Evolutionary conservation across 1,140 invertebrate species (phyloP).

Genomic region (honey bee (Apis mellifera)): DNA sequence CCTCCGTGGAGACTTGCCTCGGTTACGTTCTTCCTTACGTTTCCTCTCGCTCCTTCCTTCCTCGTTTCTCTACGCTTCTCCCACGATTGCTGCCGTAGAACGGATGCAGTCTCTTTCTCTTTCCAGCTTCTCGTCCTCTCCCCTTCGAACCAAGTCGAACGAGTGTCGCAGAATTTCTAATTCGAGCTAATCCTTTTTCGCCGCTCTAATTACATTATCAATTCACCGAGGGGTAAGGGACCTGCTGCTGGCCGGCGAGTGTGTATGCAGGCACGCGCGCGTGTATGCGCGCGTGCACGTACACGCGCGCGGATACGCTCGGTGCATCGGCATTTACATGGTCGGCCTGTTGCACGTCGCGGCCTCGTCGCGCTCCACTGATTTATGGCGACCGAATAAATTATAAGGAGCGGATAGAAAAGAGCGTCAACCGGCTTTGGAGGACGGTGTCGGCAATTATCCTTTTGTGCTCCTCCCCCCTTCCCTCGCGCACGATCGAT

Average conservation of each 20-base stretch:
- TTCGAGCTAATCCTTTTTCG: slow-evolving; percentile 76
- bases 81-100: neutral
- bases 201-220: slow-evolving; percentile 75
- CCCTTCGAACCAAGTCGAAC: neutral
- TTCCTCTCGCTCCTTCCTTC: slow-evolving; percentile 3
- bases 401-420: slow-evolving; percentile 66
- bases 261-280: slow-evolving; percentile 26
- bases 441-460: slow-evolving; percentile 44
- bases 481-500: slow-evolving; percentile 20
- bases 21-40: slow-evolving; percentile 58
- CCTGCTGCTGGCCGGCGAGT: slow-evolving; percentile 3
- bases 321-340: slow-evolving; percentile 56
- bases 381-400: slow-evolving; percentile 66
- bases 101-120: neutral
- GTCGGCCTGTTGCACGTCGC: slow-evolving; percentile 54
- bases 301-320: slow-evolving; percentile 45
- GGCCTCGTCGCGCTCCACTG: slow-evolving; percentile 50
- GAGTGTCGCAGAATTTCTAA: slow-evolving; percentile 70
- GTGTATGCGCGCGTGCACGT: slow-evolving; percentile 32
- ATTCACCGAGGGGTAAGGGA: slow-evolving; percentile 63
- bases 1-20: slow-evolving; percentile 72
- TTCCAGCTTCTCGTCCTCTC: neutral
- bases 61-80: slow-evolving; percentile 41
- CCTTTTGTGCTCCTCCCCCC: slow-evolving; percentile 7
- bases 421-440: slow-evolving; percentile 53